phyloP scores from a whole-genome alignment of 2,888 invertebrate genomes.

The Cerastoderma edule region DNA sequence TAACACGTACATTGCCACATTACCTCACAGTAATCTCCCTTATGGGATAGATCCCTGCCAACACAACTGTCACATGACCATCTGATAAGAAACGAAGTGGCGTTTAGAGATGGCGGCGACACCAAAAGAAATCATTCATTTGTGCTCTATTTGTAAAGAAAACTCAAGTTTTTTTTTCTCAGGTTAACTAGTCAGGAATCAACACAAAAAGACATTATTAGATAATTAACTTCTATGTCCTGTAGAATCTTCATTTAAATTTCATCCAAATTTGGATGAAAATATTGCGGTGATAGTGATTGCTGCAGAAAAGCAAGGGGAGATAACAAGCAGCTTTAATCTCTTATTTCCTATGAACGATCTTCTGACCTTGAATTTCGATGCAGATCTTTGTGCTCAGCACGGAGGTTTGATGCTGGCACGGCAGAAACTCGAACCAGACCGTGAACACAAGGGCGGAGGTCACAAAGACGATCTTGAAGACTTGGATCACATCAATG shows the following conservation, averaged over 20 bases:
- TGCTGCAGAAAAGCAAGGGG: background rate
- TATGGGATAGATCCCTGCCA: no score
- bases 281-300: no score
- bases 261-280: background rate
- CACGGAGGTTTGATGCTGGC: slow-evolving; percentile 1
- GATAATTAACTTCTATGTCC: background rate
- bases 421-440: slow-evolving; percentile 33
- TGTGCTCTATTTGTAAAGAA: no score
- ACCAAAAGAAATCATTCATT: no score
- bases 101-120: no score
- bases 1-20: no score
- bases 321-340: background rate
- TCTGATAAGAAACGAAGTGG: no score
- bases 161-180: no score
- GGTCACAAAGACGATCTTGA: slow-evolving; percentile 35
- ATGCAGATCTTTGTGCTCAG: slow-evolving; percentile 20
- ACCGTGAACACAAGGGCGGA: slow-evolving; percentile 30
- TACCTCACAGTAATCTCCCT: no score
- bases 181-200: background rate
- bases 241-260: background rate
- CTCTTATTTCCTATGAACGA: background rate
- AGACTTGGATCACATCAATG: slow-evolving; percentile 42
- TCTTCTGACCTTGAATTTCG: slow-evolving; percentile 24
- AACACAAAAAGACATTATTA: background rate
- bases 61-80: no score